Evolutionary conservation across 2,113 vertebrate species (phyloP).

Genomic region (Epinephelus moara): DNA sequence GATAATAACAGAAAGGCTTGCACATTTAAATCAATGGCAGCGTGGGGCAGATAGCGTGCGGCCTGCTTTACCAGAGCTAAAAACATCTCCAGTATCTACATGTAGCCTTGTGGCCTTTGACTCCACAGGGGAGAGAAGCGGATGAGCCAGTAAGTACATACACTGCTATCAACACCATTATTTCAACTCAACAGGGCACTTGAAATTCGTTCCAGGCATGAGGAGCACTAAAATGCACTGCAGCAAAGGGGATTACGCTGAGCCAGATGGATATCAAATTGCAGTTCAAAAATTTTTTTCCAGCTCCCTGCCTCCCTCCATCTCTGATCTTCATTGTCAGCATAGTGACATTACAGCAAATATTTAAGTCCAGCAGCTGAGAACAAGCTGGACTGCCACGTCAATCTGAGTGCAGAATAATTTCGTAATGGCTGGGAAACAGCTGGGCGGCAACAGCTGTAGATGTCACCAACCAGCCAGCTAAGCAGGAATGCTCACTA

Average conservation of each 20-base stretch:
- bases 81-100: conserved; percentile 52
- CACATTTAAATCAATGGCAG: conserved; percentile 40
- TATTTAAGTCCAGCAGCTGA: conserved; percentile 75
- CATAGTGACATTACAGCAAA: conserved; percentile 76
- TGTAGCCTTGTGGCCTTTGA: conserved; percentile 46
- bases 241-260: conserved; percentile 74
- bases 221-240: conserved; percentile 65
- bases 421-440: conserved; percentile 85
- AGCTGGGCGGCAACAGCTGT: conserved; percentile 81
- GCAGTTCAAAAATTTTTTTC: conserved; percentile 53
- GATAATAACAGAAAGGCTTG: not conserved
- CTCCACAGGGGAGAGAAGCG: conserved; percentile 32
- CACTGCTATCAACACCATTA: conserved; percentile 47
- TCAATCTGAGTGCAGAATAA: conserved; percentile 79
- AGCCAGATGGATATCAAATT: conserved; percentile 82
- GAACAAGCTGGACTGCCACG: conserved; percentile 72
- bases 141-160: conserved; percentile 56
- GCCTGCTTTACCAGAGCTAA: conserved; percentile 22
- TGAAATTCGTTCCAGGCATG: conserved; percentile 53
- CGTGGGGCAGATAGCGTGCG: conserved; percentile 24
- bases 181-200: conserved; percentile 63
- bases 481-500: conserved; percentile 63
- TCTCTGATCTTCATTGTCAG: conserved; percentile 76
- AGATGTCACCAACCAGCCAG: conserved; percentile 54
- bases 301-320: conserved; percentile 64